Conservation (phyloP, 2,797 vertebrate genomes). For the Chromis chromis region DNA sequence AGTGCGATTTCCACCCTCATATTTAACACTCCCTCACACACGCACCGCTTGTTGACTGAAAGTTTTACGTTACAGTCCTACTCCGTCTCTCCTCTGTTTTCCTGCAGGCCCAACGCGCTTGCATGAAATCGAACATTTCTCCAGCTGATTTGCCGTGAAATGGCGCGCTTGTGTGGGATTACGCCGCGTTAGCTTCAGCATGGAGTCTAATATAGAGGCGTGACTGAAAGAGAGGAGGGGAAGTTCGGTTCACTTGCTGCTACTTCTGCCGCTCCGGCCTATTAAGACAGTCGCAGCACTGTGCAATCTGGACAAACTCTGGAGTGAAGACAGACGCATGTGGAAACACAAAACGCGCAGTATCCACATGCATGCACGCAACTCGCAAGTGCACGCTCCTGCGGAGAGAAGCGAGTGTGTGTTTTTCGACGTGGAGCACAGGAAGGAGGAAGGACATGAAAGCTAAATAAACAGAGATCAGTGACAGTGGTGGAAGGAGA, state of each 20-base stretch:
- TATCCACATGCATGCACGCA: conserved; percentile 32
- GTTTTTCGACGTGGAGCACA: conserved; percentile 45
- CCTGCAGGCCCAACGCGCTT: conserved; percentile 61
- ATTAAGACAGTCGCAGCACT: conserved; percentile 51
- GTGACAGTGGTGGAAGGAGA: conserved; percentile 61
- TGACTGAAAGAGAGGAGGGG: conserved; percentile 53
- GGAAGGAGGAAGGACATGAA: conserved; percentile 73
- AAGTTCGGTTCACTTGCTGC: conserved; percentile 41
- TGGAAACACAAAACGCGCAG: conserved; percentile 61
- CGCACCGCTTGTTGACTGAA: conserved; percentile 10
- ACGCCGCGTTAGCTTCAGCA: conserved; percentile 65
- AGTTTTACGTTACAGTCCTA: conserved; percentile 27
- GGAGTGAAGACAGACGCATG: conserved; percentile 58
- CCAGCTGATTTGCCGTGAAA: conserved; percentile 84
- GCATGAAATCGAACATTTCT: conserved; percentile 85
- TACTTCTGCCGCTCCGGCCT: conserved; percentile 31
- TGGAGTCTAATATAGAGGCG: conserved; percentile 50
- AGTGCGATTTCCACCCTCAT: conserved; percentile 12
- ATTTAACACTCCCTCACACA: conserved; percentile 24
- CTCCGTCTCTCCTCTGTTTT: conserved; percentile 44
- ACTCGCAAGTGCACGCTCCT: conserved; percentile 39
- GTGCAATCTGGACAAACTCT: conserved; percentile 55
- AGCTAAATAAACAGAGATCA: conserved; percentile 76
- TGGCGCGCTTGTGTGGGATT: conserved; percentile 81
- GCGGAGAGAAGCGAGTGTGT: conserved; percentile 25